These are phyloP conservation scores for Triplophysa rosa DNA, from an alignment of 2,113 vertebrate genomes.

Conservation along the genomic window DNA sequence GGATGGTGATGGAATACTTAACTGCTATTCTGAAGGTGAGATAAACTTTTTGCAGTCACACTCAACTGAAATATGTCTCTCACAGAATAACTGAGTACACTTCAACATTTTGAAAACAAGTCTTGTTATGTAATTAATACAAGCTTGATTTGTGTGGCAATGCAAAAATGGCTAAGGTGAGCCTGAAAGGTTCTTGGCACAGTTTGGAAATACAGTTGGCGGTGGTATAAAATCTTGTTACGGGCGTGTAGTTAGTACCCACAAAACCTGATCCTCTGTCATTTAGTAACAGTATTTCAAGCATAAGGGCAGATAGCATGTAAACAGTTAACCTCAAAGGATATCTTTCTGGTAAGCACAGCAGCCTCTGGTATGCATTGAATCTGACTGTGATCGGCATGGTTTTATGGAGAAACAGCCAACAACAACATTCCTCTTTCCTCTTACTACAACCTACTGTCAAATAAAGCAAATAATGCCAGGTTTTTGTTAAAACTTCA, in stretches of 20 bases:
- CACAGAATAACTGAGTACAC: not conserved
- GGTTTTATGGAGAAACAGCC: not conserved
- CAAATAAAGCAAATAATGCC: not conserved
- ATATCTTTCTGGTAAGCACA: not conserved
- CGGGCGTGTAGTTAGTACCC: slow-evolving; percentile 27
- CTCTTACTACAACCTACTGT: not conserved
- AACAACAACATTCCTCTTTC: not conserved
- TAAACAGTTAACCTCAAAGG: slow-evolving; percentile 18
- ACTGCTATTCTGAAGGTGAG: slow-evolving; percentile 89
- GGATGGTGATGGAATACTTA: slow-evolving; percentile 76
- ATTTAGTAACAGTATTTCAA: slow-evolving; percentile 29
- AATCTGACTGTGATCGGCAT: not conserved
- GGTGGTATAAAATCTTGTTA: not conserved
- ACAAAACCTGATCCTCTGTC: slow-evolving; percentile 27
- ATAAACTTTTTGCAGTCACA: not conserved
- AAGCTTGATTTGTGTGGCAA: not conserved
- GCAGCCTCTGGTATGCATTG: not conserved
- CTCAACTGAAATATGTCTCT: not conserved
- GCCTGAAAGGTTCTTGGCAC: slow-evolving; percentile 11
- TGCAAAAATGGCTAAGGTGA: not conserved
- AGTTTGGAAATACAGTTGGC: slow-evolving; percentile 13
- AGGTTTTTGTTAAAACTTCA: slow-evolving; percentile 4
- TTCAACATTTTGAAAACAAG: not conserved
- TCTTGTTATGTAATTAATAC: not conserved
- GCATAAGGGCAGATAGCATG: slow-evolving; percentile 16